Percentiles rank a stretch among this genome's conserved stretches.
phyloP scores from a whole-genome alignment of 2,113 vertebrate species.

The Hippolais icterina region DNA sequence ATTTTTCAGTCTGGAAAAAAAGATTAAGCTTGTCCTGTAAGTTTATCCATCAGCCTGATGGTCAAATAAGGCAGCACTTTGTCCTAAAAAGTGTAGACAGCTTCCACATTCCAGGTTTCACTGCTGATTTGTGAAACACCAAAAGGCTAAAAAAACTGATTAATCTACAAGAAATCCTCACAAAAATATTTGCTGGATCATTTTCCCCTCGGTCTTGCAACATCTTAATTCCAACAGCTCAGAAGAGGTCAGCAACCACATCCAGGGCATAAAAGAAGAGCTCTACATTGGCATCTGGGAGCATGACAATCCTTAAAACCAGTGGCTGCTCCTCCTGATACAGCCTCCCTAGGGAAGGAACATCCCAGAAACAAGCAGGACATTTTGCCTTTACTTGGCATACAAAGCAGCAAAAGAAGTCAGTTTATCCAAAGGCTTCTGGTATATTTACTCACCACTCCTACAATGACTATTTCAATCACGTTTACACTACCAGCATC shows the following conservation, averaged over 20 bases:
- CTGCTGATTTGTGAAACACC: neutral
- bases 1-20: slow-evolving; percentile 15
- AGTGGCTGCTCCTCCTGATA: neutral
- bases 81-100: neutral
- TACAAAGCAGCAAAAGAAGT: neutral
- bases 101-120: neutral
- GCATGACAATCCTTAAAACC: neutral
- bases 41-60: neutral
- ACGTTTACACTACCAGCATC: neutral
- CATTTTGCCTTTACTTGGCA: neutral
- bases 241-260: neutral
- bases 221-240: neutral
- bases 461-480: slow-evolving; percentile 20
- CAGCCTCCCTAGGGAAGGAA: neutral
- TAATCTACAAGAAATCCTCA: neutral
- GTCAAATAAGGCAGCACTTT: neutral
- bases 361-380: neutral
- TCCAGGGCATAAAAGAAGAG: neutral
- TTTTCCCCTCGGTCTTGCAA: neutral
- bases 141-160: neutral
- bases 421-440: slow-evolving; percentile 1
- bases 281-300: neutral
- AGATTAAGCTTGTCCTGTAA: neutral
- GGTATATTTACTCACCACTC: neutral
- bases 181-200: neutral